Evolutionary conservation across 2,888 invertebrate species (phyloP).

Genomic region (Coleophora flavipennella): DNA sequence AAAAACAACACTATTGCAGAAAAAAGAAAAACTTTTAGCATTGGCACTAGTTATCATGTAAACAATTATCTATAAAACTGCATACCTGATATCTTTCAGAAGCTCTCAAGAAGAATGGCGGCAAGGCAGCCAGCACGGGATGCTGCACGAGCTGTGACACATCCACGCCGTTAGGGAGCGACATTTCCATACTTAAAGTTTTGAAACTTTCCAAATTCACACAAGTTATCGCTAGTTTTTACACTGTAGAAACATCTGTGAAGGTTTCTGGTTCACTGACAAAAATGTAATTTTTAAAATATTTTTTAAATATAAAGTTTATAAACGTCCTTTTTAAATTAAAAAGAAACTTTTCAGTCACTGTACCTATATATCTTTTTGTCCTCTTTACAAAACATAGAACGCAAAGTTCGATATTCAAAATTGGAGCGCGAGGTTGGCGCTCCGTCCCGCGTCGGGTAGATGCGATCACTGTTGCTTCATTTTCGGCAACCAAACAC

Average conservation of each 20-base stretch:
- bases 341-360: no score
- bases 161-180: constrained; percentile 88
- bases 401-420: constrained; percentile 5
- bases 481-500: constrained; percentile 41
- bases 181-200: constrained; percentile 73
- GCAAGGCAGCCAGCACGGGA: constrained; percentile 85
- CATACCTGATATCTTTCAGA: constrained; percentile 89
- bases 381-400: no score
- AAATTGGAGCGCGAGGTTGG: constrained; percentile 17
- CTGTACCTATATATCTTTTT: no score
- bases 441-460: constrained; percentile 42
- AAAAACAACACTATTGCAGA: background rate
- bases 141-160: constrained; percentile 90
- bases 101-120: constrained; percentile 90
- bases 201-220: constrained; percentile 9
- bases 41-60: no score
- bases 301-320: background rate
- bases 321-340: no score
- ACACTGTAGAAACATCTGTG: background rate
- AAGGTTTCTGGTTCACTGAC: background rate
- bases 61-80: no score
- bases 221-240: background rate
- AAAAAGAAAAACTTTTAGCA: no score
- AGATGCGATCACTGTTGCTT: constrained; percentile 64
- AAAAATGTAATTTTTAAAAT: background rate